A percentile compares a stretch with the other conserved stretches of the same genome.
These are phyloP conservation scores for Phainopepla nitens DNA, from an alignment of 2,113 vertebrate species.

Conservation along the genomic window DNA sequence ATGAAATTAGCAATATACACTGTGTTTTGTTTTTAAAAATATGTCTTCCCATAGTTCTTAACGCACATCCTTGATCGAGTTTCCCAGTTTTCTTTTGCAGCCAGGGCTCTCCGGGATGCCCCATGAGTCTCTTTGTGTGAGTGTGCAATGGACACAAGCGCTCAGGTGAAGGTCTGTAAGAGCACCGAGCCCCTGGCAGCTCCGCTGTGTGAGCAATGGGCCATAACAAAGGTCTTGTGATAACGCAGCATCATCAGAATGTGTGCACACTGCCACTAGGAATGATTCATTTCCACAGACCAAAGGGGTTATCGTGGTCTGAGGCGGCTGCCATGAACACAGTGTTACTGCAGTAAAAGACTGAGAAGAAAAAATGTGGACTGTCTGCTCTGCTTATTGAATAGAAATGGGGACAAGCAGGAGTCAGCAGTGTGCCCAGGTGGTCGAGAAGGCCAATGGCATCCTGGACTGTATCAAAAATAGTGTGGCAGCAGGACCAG, in stretches of 20 bases:
- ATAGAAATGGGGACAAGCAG: neutral
- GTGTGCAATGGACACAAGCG: neutral
- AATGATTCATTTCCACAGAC: neutral
- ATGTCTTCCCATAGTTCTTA: neutral
- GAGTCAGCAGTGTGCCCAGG: neutral
- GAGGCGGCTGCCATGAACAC: neutral
- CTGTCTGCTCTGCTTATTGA: neutral
- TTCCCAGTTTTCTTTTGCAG: neutral
- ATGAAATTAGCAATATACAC: neutral
- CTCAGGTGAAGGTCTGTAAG: neutral
- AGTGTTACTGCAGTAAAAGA: neutral
- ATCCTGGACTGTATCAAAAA: neutral
- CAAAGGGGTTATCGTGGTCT: neutral
- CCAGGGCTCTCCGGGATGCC: neutral
- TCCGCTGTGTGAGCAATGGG: neutral
- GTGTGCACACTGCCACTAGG: neutral
- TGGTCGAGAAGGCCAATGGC: neutral
- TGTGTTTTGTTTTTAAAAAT: neutral
- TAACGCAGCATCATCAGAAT: neutral
- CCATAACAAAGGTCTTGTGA: neutral
- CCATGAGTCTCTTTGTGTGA: neutral
- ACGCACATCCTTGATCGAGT: neutral
- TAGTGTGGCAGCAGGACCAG: neutral
- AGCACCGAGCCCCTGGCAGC: neutral
- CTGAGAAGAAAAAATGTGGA: neutral